Percentiles rank a stretch among this genome's conserved stretches.
These are phyloP conservation scores for Prunella fulvescens DNA, from an alignment of 2,113 vertebrate species.

Conservation along the genomic window DNA sequence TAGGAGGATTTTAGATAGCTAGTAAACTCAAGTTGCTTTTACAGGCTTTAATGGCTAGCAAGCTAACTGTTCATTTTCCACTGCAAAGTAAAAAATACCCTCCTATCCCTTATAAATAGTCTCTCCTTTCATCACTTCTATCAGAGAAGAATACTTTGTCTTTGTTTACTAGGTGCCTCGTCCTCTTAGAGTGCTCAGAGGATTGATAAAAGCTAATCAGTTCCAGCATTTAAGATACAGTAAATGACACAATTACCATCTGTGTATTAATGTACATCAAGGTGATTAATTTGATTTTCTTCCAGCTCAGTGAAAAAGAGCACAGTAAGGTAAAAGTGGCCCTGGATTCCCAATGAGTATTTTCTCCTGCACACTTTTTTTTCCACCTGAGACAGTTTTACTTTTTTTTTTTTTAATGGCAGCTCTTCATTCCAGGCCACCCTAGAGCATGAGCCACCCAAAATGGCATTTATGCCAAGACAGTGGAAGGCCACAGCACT, in stretches of 20 bases:
- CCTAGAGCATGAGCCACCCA: neutral
- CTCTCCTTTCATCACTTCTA: constrained; percentile 41
- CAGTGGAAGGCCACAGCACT: neutral
- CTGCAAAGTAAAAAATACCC: constrained; percentile 1
- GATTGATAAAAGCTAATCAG: constrained; percentile 29
- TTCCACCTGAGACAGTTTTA: neutral
- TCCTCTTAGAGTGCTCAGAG: neutral
- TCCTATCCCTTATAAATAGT: constrained; percentile 36
- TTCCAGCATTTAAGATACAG: constrained; percentile 38
- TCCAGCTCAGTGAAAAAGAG: constrained; percentile 1
- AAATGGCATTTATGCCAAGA: neutral
- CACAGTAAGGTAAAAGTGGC: neutral
- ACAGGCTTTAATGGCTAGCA: neutral
- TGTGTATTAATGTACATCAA: constrained; percentile 6
- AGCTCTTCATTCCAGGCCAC: neutral
- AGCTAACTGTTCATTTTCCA: neutral
- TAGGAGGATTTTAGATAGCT: neutral
- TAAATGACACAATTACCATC: constrained; percentile 24
- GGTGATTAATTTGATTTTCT: constrained; percentile 6
- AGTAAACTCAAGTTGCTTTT: neutral
- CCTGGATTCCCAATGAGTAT: neutral
- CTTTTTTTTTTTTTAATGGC: neutral
- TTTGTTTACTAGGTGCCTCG: constrained; percentile 39
- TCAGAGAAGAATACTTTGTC: constrained; percentile 40
- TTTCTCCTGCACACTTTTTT: neutral